These are phyloP conservation scores for Urosaurus nigricauda DNA, from an alignment of 2,797 vertebrate species.

Conservation along the genomic window DNA sequence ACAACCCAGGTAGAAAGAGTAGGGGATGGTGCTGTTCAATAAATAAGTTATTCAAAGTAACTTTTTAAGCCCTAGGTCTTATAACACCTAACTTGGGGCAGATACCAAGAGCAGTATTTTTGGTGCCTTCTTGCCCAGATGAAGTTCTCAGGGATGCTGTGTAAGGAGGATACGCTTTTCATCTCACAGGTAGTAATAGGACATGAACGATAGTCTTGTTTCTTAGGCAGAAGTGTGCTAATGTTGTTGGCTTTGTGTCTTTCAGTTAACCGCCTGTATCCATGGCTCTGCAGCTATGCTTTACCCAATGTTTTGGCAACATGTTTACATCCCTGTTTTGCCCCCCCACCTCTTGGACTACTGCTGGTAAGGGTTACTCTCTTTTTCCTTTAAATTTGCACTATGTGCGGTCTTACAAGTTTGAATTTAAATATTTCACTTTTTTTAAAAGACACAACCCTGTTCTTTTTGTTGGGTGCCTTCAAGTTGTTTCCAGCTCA, in stretches of 20 bases:
- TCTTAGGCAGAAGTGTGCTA: neutral
- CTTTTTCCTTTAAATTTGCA: neutral
- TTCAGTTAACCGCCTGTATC: slow-evolving; percentile 96
- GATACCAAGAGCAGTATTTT: too few species aligned
- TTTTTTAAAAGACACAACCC: too few species aligned
- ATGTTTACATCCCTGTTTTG: slow-evolving; percentile 98
- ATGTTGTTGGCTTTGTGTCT: slow-evolving; percentile 28
- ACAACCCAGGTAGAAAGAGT: too few species aligned
- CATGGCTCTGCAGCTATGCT: slow-evolving; percentile 97
- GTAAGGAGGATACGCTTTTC: neutral
- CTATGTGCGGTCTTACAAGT: neutral
- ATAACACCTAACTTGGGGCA: too few species aligned
- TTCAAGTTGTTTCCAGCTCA: too few species aligned
- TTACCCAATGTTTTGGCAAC: slow-evolving; percentile 99
- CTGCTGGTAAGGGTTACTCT: slow-evolving; percentile 90
- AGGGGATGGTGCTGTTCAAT: too few species aligned
- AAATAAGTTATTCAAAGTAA: too few species aligned
- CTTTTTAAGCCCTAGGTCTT: too few species aligned
- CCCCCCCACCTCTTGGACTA: slow-evolving; percentile 96
- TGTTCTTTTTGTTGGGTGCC: too few species aligned
- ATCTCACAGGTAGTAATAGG: neutral
- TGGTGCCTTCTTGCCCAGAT: too few species aligned
- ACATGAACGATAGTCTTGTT: neutral
- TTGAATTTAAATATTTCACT: neutral
- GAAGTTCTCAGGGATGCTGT: too few species aligned